Conservation (phyloP, 2,888 invertebrate species). For the Drosophila phalerata region DNA sequence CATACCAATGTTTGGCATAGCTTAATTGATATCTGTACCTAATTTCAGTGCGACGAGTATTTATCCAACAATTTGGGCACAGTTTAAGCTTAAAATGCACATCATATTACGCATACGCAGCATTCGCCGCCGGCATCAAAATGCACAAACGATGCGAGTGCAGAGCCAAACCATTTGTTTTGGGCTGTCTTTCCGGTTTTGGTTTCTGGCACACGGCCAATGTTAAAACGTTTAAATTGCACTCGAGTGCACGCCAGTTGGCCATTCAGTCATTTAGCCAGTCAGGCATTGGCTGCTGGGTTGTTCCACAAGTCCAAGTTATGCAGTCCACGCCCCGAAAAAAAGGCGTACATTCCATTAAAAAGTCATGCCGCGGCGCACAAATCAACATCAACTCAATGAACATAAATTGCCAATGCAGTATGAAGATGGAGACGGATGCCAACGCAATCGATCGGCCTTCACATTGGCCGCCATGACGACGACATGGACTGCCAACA, state of each 20-base stretch:
- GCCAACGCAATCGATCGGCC: constrained; percentile 69
- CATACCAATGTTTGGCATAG: not conserved
- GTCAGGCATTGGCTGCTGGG: constrained; percentile 5
- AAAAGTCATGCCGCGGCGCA: constrained; percentile 72
- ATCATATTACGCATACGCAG: constrained; percentile 59
- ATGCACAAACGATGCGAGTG: constrained; percentile 25
- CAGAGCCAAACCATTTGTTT: constrained; percentile 24
- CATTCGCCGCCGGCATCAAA: constrained; percentile 32
- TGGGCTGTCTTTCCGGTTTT: constrained; percentile 58
- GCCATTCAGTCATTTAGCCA: constrained; percentile 12
- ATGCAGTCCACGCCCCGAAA: constrained; percentile 32
- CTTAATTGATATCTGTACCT: constrained; percentile 13
- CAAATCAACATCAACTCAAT: constrained; percentile 79
- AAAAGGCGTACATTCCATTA: constrained; percentile 73
- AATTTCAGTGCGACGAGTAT: constrained; percentile 22
- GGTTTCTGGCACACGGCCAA: constrained; percentile 70
- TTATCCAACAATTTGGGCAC: constrained; percentile 32
- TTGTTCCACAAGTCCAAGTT: constrained; percentile 40
- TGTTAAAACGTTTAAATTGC: constrained; percentile 58
- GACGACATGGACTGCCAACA: constrained; percentile 39
- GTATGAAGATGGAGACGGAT: constrained; percentile 11
- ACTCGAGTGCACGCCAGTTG: constrained; percentile 63
- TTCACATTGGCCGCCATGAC: constrained; percentile 75
- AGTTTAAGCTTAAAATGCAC: constrained; percentile 42
- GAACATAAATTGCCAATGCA: constrained; percentile 72